phyloP scores from a whole-genome alignment of 1,140 invertebrate genomes.

The Zaprionus kolodkinae region DNA sequence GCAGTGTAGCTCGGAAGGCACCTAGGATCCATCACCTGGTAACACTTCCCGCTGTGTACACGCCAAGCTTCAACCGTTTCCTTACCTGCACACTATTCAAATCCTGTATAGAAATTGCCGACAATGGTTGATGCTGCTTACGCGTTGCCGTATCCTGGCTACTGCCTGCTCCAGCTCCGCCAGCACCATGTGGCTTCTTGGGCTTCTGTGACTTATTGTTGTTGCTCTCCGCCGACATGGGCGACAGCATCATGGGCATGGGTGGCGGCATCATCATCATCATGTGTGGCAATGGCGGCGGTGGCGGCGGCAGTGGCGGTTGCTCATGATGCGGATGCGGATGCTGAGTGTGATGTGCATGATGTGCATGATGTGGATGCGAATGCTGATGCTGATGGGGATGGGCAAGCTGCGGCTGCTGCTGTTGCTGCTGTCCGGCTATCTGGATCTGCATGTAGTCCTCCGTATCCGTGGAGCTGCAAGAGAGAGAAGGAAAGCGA shows the following conservation, averaged over 20 bases:
- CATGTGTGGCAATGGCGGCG: slow-evolving; percentile 85
- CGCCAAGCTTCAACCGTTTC: too few species aligned
- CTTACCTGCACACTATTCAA: slow-evolving; percentile 90
- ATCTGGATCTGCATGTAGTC: slow-evolving; percentile 84
- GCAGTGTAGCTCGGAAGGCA: too few species aligned
- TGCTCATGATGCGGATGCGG: slow-evolving; percentile 81
- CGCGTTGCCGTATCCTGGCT: slow-evolving; percentile 84
- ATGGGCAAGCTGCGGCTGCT: slow-evolving; percentile 54
- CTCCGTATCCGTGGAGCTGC: slow-evolving; percentile 83
- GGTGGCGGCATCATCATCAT: slow-evolving; percentile 74
- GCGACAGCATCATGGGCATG: slow-evolving; percentile 79
- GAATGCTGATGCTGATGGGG: slow-evolving; percentile 84
- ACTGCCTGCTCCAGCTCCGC: slow-evolving; percentile 86
- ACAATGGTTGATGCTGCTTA: slow-evolving; percentile 88
- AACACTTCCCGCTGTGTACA: too few species aligned
- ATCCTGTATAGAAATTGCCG: slow-evolving; percentile 93
- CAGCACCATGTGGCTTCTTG: slow-evolving; percentile 67
- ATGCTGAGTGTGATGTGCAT: too few species aligned
- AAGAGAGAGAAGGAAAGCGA: background rate
- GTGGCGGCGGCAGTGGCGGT: slow-evolving; percentile 84
- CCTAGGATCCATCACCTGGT: too few species aligned
- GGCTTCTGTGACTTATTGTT: slow-evolving; percentile 64
- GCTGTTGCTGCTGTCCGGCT: slow-evolving; percentile 68
- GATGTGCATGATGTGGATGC: slow-evolving; percentile 59
- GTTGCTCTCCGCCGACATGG: slow-evolving; percentile 50